These are phyloP conservation scores for Nestor notabilis DNA, from an alignment of 2,113 vertebrate genomes.

Conservation along the genomic window DNA sequence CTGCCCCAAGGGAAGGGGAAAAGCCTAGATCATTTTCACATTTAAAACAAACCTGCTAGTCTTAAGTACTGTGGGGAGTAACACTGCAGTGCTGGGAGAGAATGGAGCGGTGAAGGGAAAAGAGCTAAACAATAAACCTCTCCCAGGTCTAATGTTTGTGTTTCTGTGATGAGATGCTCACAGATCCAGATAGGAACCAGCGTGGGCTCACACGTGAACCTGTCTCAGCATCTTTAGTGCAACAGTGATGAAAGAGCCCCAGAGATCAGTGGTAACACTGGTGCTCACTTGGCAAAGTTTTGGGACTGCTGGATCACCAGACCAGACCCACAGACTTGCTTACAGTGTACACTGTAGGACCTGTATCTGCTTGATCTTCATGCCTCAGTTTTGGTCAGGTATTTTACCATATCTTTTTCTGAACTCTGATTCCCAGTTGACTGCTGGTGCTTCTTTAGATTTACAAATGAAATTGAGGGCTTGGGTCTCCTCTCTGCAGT, in stretches of 20 bases:
- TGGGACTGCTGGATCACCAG: neutral
- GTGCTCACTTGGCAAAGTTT: neutral
- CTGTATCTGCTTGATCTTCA: neutral
- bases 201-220: accelerated
- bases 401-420: neutral
- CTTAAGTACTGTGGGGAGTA: neutral
- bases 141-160: neutral
- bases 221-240: neutral
- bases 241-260: accelerated
- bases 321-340: neutral
- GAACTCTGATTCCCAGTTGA: neutral
- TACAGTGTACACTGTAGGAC: neutral
- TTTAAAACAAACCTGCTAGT: slow-evolving; percentile 31
- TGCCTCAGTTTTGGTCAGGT: neutral
- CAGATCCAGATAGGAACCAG: neutral
- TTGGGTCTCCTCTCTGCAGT: neutral
- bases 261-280: neutral
- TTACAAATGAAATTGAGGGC: neutral
- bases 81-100: neutral
- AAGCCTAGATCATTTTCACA: slow-evolving; percentile 1
- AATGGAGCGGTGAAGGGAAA: neutral
- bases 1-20: neutral
- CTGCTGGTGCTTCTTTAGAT: neutral
- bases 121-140: neutral
- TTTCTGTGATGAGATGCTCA: neutral